Evolutionary conservation across 2,113 vertebrate genomes (phyloP), one percentile per base, ranked within the genome.

Genomic region (Leucopternis melanops): DNA sequence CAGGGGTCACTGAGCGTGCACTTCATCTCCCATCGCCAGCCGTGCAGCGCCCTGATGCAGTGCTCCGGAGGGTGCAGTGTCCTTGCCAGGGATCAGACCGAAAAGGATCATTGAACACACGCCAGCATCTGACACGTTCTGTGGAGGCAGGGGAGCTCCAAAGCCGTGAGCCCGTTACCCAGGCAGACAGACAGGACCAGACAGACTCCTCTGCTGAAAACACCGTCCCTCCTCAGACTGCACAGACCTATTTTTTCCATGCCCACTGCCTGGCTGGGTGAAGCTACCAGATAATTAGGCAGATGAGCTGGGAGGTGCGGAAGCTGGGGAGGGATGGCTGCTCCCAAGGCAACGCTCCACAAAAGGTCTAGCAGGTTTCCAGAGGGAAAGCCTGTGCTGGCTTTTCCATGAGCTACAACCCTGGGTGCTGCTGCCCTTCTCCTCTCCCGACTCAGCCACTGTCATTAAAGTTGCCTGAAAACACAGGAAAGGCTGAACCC

Each of bases 31-130:
- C 79, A 10, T 6, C 11, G 3, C n/a, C 62, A 26, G 66, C 58
- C 66, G 6, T 3, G 36, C 88, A 57, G 54, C 66, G 22, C 31
- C 71, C 38, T 2, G 34, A 18, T 10, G 66, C 57, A 8, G 75
- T 4, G n/a, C 80, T 66, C 81, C 31, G 1, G 52, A 50, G 47
- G 44, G 40, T 45, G 57, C 83, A 1, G 20, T 0, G 61, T 29
- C 91, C 91, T 50, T 34, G 49, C 66, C 77, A 11, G 55, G 73
- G 57, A 13, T 20, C 32, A 1, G 4, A 5, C 3, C 5, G 0
- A 1, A 2, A 16, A 21, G 50, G 27, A 11, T 27, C 16, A 0
- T 13, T 52, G 6, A 5, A 8, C 69, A 21, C 32, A 21, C 38
- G 8, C n/a, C 84, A 49, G 50, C 71, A 17, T 3, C 74, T 19